Evolutionary conservation across 2,888 invertebrate genomes (phyloP), one percentile per base, ranked within the genome.

Genomic region (Cremastinae sp.): DNA sequence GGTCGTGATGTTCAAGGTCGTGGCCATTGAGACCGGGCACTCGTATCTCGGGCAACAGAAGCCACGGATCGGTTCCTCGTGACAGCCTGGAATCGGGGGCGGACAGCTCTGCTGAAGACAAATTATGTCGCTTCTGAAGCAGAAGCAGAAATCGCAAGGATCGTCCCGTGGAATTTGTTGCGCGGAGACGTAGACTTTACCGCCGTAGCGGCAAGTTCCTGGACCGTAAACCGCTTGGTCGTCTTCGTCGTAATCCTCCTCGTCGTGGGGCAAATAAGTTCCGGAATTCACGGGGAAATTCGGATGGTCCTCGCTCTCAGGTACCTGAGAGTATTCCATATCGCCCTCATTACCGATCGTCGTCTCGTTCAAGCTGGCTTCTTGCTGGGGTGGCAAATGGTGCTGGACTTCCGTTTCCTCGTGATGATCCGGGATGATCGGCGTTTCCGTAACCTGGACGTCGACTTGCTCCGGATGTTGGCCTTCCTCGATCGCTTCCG

Each of bases 91-190:
- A 84, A 97, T 97, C 45, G 97, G 97, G 59, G 97, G 97, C 64
- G 97, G 97, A 90, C 97, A 98, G 85, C 97, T 97, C 90, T 98
- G 97, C 90, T 97, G 97, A 80, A 97, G 91, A 84, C 97, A 98
- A 86, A 98, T 97, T 84, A 98, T 97, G 87, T 97, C 97, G 89
- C 97, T 96, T 90, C 97, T 93, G 92, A 97, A 98, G 92, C 97
- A 98, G 94, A 98, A 97, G 90, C 97, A 98, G 92, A 97, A 98
- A 88, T 97, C 97, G 89, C 97, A 98, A 20, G 97, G 97, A 91
- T 98, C 97, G 83, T 97, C 96, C 83, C 97, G 92, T 45, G 97
- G 97, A 85, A 98, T 97, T 91, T 98, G 97, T 90, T 97, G 97
- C 0, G 97, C 97, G 0, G 97, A 97, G 47, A 97, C 96, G 89